A percentile compares a stretch with the other conserved stretches of the same genome.
phyloP scores from a whole-genome alignment of 2,888 invertebrate species.

The Periphyllus acericola region DNA sequence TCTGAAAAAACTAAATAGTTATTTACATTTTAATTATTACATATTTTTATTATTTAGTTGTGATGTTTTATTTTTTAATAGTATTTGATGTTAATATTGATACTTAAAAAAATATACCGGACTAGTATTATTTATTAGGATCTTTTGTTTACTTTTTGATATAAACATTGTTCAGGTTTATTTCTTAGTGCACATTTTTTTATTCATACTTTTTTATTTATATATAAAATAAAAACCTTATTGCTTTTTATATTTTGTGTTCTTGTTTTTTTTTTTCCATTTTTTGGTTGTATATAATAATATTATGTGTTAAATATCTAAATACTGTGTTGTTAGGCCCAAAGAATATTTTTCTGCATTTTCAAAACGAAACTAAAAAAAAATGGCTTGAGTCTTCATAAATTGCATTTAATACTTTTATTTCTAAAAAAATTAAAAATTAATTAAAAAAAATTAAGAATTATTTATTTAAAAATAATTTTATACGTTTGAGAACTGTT shows the following conservation, averaged over 20 bases:
- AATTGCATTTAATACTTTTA: constrained; percentile 58
- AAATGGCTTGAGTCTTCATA: constrained; percentile 53
- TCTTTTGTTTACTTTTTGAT: constrained; percentile 58
- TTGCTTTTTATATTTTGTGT: constrained; percentile 56
- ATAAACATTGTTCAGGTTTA: constrained; percentile 61
- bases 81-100: constrained; percentile 62
- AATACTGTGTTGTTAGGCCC: constrained; percentile 41
- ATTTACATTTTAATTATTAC: constrained; percentile 62
- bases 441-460: constrained; percentile 49
- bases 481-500: constrained; percentile 58
- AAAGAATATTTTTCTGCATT: constrained; percentile 55
- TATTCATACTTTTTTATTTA: constrained; percentile 61
- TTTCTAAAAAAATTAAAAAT: constrained; percentile 45
- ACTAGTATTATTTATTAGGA: constrained; percentile 61
- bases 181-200: constrained; percentile 62
- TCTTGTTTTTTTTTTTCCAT: constrained; percentile 31
- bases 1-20: constrained; percentile 58
- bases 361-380: constrained; percentile 39
- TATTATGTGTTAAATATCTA: constrained; percentile 43
- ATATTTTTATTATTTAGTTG: constrained; percentile 62
- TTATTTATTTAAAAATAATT: constrained; percentile 58
- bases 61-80: constrained; percentile 62
- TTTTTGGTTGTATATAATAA: constrained; percentile 52
- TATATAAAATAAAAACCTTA: constrained; percentile 49
- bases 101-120: constrained; percentile 61